Base-by-base conservation (phyloP, 2,113 vertebrate species). In the Rhadina sibilatrix region DNA sequence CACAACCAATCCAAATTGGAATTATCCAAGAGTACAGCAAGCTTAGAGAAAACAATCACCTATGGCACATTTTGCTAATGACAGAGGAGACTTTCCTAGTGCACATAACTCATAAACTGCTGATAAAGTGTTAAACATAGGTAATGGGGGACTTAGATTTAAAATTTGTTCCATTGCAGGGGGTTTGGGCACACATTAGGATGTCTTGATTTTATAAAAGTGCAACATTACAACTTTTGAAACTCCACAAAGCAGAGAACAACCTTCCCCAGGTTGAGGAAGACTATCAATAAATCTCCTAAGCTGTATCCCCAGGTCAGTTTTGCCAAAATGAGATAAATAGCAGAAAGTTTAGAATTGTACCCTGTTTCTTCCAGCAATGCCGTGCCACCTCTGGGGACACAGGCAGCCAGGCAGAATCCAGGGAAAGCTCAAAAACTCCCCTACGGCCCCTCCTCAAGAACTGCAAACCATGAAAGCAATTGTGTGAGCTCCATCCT, bases 361-460 rank as follows among this genome's bases (percentile, higher is more conserved):
- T 15, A 6, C 9, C 35, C 9, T 12, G 7, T 23, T 31, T 12
- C 46, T 49, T 33, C 10, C n/a, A 50, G 52, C 37, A 38, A 10
- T 0, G 3, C 27, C 0, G 0, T 53, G 83, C 19, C 24, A 28
- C 54, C 15, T 47, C 59, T 66, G 78, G 53, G 50, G 31, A 38
- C n/a, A 9, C 23, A 7, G 46, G 53, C 10, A 52, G 44, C 30
- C 72, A 38, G 56, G 23, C 21, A 35, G 28, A 59, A 50, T 2
- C 33, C 89, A 52, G 40, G 13, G 30, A 28, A 44, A 24, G 40
- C 44, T 83, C 53, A 18, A 22, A 28, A 44, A 3, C 52, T 22
- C 31, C 9, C 0, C 37, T 9, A 0, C 3, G 1, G 28, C 52
- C 30, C 37, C 70, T n/a, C n/a, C 37, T 61, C 28, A 53, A 78